phyloP scores from a whole-genome alignment of 2,797 vertebrate species.

The Sardinella longiceps region DNA sequence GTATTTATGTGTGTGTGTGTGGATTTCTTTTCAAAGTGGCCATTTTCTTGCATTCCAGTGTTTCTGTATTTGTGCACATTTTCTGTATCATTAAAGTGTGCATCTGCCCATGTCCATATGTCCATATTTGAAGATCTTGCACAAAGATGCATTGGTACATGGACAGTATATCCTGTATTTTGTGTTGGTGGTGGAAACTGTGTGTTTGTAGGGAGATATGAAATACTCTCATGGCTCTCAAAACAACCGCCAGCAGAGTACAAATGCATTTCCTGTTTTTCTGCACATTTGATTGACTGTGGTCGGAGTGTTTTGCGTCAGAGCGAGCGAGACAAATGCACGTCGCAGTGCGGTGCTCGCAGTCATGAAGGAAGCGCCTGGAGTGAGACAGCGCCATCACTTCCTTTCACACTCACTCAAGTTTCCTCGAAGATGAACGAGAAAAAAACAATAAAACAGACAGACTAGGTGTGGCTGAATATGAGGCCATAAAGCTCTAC shows the following conservation, averaged over 20 bases:
- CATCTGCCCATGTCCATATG: too few relatives aligned
- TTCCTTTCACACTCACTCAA: not conserved
- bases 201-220: conserved; percentile 30
- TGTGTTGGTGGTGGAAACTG: not conserved
- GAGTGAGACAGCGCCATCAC: not conserved
- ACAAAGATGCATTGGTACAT: too few relatives aligned
- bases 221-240: not conserved
- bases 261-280: conserved; percentile 54
- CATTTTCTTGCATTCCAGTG: too few relatives aligned
- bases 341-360: too few relatives aligned
- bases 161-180: not conserved
- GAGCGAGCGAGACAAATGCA: not conserved
- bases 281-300: conserved; percentile 31
- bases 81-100: too few relatives aligned
- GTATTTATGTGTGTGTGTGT: not conserved
- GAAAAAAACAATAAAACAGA: not conserved
- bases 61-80: too few relatives aligned
- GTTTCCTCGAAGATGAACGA: not conserved
- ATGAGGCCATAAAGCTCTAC: not conserved
- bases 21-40: not conserved
- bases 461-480: not conserved
- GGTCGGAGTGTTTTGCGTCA: conserved; percentile 41
- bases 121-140: too few relatives aligned
- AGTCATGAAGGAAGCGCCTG: not conserved
- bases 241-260: conserved; percentile 24